Evolutionary conservation across 2,797 vertebrate species (phyloP).

Genomic region (Mormyrops boulengeri): DNA sequence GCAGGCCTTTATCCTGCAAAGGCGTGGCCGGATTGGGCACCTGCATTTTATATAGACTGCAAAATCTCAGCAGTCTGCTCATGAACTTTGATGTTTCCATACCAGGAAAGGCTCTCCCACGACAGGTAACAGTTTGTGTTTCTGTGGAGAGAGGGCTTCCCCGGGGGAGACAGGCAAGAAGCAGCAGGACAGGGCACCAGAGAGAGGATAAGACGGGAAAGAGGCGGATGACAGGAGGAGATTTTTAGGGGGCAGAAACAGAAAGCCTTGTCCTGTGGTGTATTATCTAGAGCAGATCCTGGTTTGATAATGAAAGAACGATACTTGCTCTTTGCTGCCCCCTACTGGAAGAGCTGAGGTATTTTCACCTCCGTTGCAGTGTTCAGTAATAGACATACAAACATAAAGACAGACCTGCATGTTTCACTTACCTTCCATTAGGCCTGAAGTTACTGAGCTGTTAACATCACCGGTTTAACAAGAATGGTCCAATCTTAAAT

Average conservation of each 20-base stretch:
- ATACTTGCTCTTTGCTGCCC: slow-evolving; percentile 11
- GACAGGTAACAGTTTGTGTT: not conserved
- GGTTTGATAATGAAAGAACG: not conserved
- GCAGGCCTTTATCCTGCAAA: not conserved
- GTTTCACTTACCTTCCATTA: not conserved
- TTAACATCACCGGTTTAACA: not conserved
- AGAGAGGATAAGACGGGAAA: not conserved
- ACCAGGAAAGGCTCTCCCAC: not conserved
- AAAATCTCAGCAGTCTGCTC: not conserved
- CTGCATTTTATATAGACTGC: not conserved
- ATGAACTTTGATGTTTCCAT: not conserved
- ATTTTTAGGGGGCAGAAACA: not conserved
- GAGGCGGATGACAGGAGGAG: not conserved
- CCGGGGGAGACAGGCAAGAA: not conserved
- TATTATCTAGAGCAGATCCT: not conserved
- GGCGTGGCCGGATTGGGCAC: not conserved
- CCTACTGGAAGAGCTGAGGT: not conserved
- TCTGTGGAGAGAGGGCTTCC: not conserved
- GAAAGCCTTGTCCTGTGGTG: not conserved
- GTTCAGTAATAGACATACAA: not conserved
- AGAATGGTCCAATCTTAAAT: not conserved
- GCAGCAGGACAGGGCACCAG: not conserved
- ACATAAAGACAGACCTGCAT: not conserved
- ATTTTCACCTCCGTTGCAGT: not conserved
- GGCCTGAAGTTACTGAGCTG: not conserved